phyloP scores from a whole-genome alignment of 2,888 invertebrate genomes.

The Orchesella flavescens region DNA sequence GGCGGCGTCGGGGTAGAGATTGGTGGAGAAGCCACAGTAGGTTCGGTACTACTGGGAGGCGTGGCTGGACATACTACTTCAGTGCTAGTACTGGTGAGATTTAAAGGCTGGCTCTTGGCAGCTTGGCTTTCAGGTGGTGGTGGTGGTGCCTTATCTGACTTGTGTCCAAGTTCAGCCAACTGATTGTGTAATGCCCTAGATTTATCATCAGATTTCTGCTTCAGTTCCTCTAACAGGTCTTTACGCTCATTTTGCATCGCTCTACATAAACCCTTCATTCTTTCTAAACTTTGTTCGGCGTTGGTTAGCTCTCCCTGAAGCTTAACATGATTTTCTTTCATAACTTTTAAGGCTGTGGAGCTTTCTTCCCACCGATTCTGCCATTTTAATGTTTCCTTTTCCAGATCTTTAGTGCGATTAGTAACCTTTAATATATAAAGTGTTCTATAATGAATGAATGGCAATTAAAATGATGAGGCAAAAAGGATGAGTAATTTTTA shows the following conservation, averaged over 20 bases:
- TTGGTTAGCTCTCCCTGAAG: constrained; percentile 67
- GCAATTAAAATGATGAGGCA: too few relatives aligned
- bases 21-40: not conserved
- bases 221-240: constrained; percentile 67
- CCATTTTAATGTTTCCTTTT: constrained; percentile 70
- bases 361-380: constrained; percentile 71
- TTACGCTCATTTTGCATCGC: constrained; percentile 70
- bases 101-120: not conserved
- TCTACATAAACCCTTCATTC: constrained; percentile 71
- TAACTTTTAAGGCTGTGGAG: constrained; percentile 58
- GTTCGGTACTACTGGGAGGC: not conserved
- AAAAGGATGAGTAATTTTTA: too few relatives aligned
- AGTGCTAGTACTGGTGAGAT: not conserved
- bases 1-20: not conserved
- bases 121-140: not conserved
- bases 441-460: too few relatives aligned
- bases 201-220: constrained; percentile 5
- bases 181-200: not conserved
- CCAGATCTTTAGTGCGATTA: constrained; percentile 69
- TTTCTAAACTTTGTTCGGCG: constrained; percentile 69
- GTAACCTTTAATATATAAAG: constrained; percentile 64
- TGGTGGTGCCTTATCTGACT: too few relatives aligned
- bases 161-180: too few relatives aligned
- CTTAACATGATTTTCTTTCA: constrained; percentile 68
- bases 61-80: not conserved